A percentile compares a stretch with the other conserved stretches of the same genome.
These are phyloP conservation scores for Parnassius glacialis DNA, from an alignment of 2,888 invertebrate species.

Conservation along the genomic window DNA sequence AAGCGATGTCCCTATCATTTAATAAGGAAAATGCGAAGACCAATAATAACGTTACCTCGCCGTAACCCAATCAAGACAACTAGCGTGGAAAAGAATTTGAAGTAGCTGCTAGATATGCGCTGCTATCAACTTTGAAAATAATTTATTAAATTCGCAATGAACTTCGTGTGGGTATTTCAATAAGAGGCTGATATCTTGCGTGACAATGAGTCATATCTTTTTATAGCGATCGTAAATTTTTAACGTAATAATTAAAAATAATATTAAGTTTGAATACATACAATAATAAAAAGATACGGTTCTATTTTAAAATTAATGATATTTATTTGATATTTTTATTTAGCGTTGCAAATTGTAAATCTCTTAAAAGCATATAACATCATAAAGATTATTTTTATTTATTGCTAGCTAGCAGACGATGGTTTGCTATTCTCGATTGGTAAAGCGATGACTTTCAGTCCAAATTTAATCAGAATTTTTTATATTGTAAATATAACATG, in stretches of 20 bases:
- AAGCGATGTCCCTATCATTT: constrained; percentile 8
- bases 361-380: too few species aligned
- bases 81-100: constrained; percentile 9
- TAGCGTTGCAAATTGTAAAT: neutral
- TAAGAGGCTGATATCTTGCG: constrained; percentile 24
- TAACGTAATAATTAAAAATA: constrained; percentile 15
- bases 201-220: constrained; percentile 25
- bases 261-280: neutral
- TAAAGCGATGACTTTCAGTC: too few species aligned
- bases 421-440: too few species aligned
- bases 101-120: constrained; percentile 1
- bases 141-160: constrained; percentile 15
- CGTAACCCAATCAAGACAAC: constrained; percentile 11
- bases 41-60: constrained; percentile 7
- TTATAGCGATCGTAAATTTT: constrained; percentile 23
- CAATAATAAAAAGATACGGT: constrained; percentile 1
- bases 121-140: constrained; percentile 15
- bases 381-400: too few species aligned
- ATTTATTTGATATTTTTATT: constrained; percentile 1
- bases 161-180: constrained; percentile 24
- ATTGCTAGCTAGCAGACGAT: too few species aligned
- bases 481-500: too few species aligned
- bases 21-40: constrained; percentile 11
- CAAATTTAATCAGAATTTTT: too few species aligned
- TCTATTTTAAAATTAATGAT: neutral